These are phyloP conservation scores for Cottoperca gobio DNA, from an alignment of 2,797 vertebrate genomes.

Conservation along the genomic window DNA sequence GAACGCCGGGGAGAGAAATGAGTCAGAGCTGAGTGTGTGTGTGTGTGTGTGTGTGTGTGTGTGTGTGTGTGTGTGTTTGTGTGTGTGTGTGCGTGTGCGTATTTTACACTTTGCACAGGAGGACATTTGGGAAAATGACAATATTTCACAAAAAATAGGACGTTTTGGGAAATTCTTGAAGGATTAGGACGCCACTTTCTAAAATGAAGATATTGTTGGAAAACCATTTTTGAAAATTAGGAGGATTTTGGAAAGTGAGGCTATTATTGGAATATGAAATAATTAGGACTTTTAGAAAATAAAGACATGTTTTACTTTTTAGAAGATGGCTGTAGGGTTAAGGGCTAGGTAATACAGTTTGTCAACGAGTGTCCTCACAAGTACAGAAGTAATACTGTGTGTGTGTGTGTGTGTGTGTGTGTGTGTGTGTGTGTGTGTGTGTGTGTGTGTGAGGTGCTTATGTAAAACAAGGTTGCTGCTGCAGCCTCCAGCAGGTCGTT, in stretches of 20 bases:
- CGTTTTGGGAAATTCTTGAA: background rate
- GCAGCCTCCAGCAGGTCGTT: conserved; percentile 68
- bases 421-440: conserved; percentile 16
- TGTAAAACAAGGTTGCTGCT: conserved; percentile 72
- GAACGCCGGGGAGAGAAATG: background rate
- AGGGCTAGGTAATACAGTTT: background rate
- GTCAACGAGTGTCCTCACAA: conserved; percentile 18
- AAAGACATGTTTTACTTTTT: background rate
- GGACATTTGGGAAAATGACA: no score
- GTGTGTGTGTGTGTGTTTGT: conserved; percentile 3
- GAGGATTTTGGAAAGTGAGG: background rate
- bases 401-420: background rate
- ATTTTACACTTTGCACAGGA: no score
- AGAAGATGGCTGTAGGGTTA: no score
- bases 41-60: conserved; percentile 6
- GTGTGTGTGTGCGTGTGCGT: background rate
- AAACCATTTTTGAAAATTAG: background rate
- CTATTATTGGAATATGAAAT: background rate
- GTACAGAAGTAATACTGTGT: background rate
- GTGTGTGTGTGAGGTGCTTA: conserved; percentile 59
- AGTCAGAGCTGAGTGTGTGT: background rate
- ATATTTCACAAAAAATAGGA: background rate
- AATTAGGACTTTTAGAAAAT: background rate
- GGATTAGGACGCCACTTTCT: no score
- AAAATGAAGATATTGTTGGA: background rate